Evolutionary conservation across 2,113 vertebrate genomes (phyloP), one percentile per base, ranked within the genome.

Genomic region (Hydrolagus affinis): DNA sequence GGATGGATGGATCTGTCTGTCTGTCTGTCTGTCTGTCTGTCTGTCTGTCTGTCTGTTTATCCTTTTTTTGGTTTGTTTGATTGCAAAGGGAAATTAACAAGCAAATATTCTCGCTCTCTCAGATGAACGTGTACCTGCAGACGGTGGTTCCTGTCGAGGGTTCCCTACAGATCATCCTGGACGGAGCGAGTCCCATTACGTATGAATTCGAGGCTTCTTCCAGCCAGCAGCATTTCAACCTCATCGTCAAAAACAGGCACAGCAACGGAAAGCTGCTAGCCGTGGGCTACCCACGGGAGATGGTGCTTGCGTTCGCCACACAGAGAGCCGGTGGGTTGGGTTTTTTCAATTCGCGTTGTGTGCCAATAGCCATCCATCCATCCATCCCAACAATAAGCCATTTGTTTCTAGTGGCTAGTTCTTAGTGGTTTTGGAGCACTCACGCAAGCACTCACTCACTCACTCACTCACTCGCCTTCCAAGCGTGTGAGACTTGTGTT

Each of bases 121-220:
- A 93, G 91, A 17, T 88, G 85, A 88, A 86, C 14, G 0, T 87
- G 68, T 85, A 90, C 21, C 11, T 91, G 17, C 88, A 88, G 85
- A 90, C 88, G 32, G 17, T 25, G 0, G 59, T 88, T 8, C 25
- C 88, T 21, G 87, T 87, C n/a, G 90, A 92, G 88, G 92, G 90
- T 32, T 89, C 86, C 0, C 30, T 89, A 85, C 87, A 80, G 56
- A 23, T 95, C 87, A 86, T 86, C 9, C 77, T 87, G 57, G 90
- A 90, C 0, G 89, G 92, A 86, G 89, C 92, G 78, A 89, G 86
- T 0, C 89, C 91, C 71, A 57, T 95, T 60, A 87, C 85, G 3
- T 94, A 90, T 15, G 86, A 88, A 3, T 21, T 94, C 70, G 93
- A 92, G 66, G 88, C 92, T 71, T 88, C 89, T 8, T 15, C 19